These are phyloP conservation scores for Folsomia manolachei DNA, from an alignment of 2,888 invertebrate species.

Conservation along the genomic window DNA sequence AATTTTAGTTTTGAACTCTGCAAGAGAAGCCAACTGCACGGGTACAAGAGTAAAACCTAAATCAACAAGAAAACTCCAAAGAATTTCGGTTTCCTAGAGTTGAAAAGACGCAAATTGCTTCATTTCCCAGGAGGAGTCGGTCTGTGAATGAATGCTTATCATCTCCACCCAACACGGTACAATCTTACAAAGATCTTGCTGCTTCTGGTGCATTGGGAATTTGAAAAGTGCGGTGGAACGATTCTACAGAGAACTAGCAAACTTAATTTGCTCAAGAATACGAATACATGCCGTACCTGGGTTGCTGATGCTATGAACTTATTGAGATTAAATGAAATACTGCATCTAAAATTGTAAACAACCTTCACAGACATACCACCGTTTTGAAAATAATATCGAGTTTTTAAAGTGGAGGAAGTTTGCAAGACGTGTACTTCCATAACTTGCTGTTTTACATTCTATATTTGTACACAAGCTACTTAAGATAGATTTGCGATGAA, in stretches of 20 bases:
- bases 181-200: background rate
- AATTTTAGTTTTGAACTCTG: background rate
- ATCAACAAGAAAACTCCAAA: background rate
- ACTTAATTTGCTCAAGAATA: background rate
- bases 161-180: background rate
- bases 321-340: too few relatives aligned
- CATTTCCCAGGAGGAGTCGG: conserved; percentile 18
- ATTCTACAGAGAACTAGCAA: background rate
- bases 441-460: too few relatives aligned
- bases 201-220: too few relatives aligned
- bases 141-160: background rate
- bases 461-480: too few relatives aligned
- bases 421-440: too few relatives aligned
- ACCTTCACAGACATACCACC: too few relatives aligned
- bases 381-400: too few relatives aligned
- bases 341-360: too few relatives aligned
- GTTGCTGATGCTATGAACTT: too few relatives aligned
- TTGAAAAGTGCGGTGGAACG: too few relatives aligned
- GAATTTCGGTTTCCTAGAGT: background rate
- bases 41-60: background rate
- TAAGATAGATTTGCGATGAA: too few relatives aligned
- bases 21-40: background rate
- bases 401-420: too few relatives aligned
- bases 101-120: conserved; percentile 17
- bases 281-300: background rate